Base-by-base conservation (phyloP, 2,888 invertebrate species). In the Cheilosia impressa region DNA sequence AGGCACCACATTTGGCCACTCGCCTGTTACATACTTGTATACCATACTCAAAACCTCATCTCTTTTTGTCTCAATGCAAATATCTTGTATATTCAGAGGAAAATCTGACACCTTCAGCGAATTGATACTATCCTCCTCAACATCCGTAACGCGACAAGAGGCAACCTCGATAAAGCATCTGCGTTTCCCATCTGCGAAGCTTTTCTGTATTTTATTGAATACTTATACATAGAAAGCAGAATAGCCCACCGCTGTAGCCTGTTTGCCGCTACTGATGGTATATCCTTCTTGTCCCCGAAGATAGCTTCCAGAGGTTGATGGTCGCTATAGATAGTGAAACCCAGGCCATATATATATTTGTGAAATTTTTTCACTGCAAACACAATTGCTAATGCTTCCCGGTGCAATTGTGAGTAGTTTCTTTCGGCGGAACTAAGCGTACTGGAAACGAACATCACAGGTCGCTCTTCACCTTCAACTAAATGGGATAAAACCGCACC, bases 351-450 rank as follows among this genome's bases (percentile, higher is more conserved):
- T 4, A 93, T 58, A 81, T 91, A 93, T 31, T 91, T 88, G 65
- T 91, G 90, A 87, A 92, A 93, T 87, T 90, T 90, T 31, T 89
- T 88, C 0, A 92, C 89, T 1, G 90, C 91, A 76, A 89, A 92
- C 13, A 92, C 83, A 1, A 92, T 87, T 15, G 90, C 89, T 7
- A 91, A 87, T 6, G 90, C 90, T 87, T 90, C 89, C 6, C 87
- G 77, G 50, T 90, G 88, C 6, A 89, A 63, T 47, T 90, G 89
- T 4, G 88, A 90, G 81, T 90, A 89, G 41, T 88, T 88, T 19
- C 24, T 58, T 34, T 87, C 78, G 1, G 80, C 60, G 0, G 71
- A 5, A 10, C 73, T 76, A 4, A 87, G 58, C 0, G 87, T 71
- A 45, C 76, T 77, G 0, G 82, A 82, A 1, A 60, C 73, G 53